Conservation (phyloP, 2,888 invertebrate species). For the Bembecia ichneumoniformis region DNA sequence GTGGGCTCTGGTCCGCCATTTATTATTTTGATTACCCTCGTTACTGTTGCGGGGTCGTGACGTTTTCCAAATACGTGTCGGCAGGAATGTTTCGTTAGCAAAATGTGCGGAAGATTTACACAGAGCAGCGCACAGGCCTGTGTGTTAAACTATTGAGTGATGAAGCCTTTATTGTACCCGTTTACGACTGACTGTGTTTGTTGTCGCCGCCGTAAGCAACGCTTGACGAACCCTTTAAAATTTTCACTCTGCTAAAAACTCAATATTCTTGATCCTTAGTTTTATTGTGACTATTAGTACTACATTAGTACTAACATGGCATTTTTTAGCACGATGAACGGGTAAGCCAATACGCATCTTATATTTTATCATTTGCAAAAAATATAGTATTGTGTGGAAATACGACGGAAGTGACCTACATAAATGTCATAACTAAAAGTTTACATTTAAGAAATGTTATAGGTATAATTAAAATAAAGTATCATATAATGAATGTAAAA, state of each 20-base stretch:
- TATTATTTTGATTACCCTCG: constrained; percentile 62
- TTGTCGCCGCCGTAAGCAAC: constrained; percentile 24
- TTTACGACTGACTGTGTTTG: constrained; percentile 37
- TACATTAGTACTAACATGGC: no score
- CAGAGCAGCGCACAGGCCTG: constrained; percentile 5
- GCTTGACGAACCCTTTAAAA: constrained; percentile 28
- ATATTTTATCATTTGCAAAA: no score
- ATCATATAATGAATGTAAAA: no score
- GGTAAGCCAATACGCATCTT: no score
- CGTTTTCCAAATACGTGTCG: constrained; percentile 21
- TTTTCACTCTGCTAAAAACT: not conserved
- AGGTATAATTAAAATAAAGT: no score
- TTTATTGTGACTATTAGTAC: not conserved
- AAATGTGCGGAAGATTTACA: not conserved
- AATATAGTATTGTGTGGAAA: no score
- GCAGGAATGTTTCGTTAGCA: not conserved
- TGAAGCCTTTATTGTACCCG: constrained; percentile 29
- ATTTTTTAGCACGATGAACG: no score
- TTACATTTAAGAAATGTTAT: no score
- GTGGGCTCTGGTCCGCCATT: constrained; percentile 50
- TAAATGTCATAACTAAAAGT: no score
- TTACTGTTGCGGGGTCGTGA: constrained; percentile 46
- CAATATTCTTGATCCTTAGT: not conserved
- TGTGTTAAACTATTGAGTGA: constrained; percentile 18
- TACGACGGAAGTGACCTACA: no score